Evolutionary conservation across 1,140 invertebrate genomes (phyloP).

Genomic region (Tetramorium parvispinum): DNA sequence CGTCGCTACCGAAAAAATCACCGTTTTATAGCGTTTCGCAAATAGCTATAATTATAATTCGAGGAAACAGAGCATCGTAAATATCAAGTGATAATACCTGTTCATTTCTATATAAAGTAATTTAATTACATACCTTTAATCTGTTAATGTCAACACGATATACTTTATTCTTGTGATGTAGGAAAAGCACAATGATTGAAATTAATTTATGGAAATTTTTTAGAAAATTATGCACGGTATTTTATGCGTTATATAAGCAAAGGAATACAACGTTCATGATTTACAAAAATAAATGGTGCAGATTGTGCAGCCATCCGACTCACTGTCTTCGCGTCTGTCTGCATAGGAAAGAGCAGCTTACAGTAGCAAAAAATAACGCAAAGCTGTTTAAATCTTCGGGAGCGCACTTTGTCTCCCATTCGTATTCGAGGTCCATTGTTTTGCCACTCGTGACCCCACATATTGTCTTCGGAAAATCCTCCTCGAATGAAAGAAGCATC

Average conservation of each 20-base stretch:
- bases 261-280: not conserved
- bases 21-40: not conserved
- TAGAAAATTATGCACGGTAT: not conserved
- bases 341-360: conserved; percentile 47
- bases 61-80: not conserved
- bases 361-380: conserved; percentile 38
- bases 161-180: not conserved
- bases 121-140: not conserved
- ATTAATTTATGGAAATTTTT: conserved; percentile 10
- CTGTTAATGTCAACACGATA: not conserved
- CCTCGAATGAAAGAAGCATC: conserved; percentile 57
- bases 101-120: not conserved
- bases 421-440: conserved; percentile 62
- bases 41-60: not conserved
- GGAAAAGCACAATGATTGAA: too few relatives aligned
- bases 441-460: conserved; percentile 50
- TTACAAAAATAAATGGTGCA: conserved; percentile 18
- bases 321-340: not conserved
- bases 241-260: not conserved
- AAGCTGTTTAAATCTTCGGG: conserved; percentile 64
- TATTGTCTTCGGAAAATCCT: conserved; percentile 62
- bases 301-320: conserved; percentile 8
- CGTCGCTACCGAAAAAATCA: conserved; percentile 21
- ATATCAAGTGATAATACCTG: not conserved
- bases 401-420: conserved; percentile 30